Base-by-base conservation (phyloP, 2,888 invertebrate species). In the Eupsilia transversa region DNA sequence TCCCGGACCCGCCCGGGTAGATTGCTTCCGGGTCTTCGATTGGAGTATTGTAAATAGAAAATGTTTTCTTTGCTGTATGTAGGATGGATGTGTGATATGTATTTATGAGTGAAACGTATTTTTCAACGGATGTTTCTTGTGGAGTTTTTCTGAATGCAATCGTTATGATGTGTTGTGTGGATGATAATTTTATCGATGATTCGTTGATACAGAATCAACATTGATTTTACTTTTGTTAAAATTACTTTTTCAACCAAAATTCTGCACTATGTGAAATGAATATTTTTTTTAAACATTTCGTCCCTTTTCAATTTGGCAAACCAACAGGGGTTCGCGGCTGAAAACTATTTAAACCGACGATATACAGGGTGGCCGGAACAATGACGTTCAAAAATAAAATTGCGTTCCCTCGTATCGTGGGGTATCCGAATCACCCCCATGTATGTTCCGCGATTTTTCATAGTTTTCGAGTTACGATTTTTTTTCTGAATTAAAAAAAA, bases 21-120 rank as follows among this genome's bases (percentile, higher is more conserved):
- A 85, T 90, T 86, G 82, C 86, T 89, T 86, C 88, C 85, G 86
- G 83, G 71, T 80, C 80, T 85, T 79, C 75, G 86, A 87, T 84
- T 86, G 82, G 66, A 76, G 80, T 80, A 86, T 87, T 87, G 80
- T 86, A 84, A 77, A 84, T 76, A 87, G 77, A 80, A 77, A 77
- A 83, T 77, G 73, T 72, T 75, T 79, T 74, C 54, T 75, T 73
- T 17, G 70, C 59, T 74, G 49, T 59, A 57, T 65, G 67, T 43
- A n/a, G 57, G 76, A 35, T 46, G 27, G 14, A 49, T 61, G 52
- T 66, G 64, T 63, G 67, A 52, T 74, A 64, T 46, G 38, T 61
- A 71, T 68, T 35, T 35, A 49, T 68, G 30, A 35, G 46, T 35
- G 49, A 63, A 70, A 38, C 33, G 23, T 41, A n/a, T 82, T 30